Base-by-base conservation (phyloP, 2,888 invertebrate species). In the Acleris laterana region DNA sequence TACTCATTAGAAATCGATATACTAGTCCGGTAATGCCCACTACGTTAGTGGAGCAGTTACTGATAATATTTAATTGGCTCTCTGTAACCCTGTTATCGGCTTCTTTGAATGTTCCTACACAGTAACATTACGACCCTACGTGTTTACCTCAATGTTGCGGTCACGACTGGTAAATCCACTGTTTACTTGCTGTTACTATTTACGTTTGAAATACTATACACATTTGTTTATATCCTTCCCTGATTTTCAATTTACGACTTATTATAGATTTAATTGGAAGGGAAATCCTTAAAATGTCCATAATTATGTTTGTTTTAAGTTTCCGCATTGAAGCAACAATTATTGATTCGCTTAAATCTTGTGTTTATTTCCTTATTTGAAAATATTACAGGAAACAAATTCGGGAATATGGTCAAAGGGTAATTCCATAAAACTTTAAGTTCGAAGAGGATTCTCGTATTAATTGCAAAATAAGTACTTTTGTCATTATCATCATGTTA, bases 51-150 rank as follows among this genome's bases (percentile, higher is more conserved):
- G 28, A 28, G 28, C 28, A 28, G 9, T 28, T 9, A 48, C 32
- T 28, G 55, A 65, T 65, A 48, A 25, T 13, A 50, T n/a, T 66
- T 55, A 59, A 20, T 55, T 50, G 56, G 56, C 50, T 61, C 32
- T 50, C 42, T 42, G 49, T 48, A 64, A 55, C n/a, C 59, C n/a
- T 9, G 13, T 28, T 66, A 61, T 66, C 66, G 48, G 38, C 59
- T 65, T 44, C 16, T 28, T 16, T 25, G 56, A 62, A 62, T 57
- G 57, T 66, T 56, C 22, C 32, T 28, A 20, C 46, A 52, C 46
- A 51, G 28, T 55, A 38, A 66, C 22, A 66, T 25, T 46, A 61
- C 22, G 52, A n/a, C 28, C 42, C 2, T n/a, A 16, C 17, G 32
- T 57, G 49, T 58, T 63, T 52, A 46, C 56, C 46, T 61, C 11